These are phyloP conservation scores for Leucophora obtusa DNA, from an alignment of 2,888 invertebrate species.

Conservation along the genomic window DNA sequence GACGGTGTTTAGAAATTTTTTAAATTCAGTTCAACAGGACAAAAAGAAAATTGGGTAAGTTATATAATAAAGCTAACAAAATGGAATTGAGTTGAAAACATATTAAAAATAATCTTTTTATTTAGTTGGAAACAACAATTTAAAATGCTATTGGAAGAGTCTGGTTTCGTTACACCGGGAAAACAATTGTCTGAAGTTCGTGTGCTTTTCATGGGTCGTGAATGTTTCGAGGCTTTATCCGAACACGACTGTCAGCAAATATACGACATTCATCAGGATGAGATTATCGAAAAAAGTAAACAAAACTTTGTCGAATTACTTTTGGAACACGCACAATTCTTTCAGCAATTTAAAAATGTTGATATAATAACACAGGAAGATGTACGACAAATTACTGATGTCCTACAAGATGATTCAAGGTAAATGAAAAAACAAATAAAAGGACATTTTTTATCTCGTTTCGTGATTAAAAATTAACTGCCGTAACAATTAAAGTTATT, in stretches of 20 bases:
- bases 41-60: conserved; percentile 91
- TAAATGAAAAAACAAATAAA: conserved; percentile 69
- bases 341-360: conserved; percentile 94
- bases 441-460: too few relatives aligned
- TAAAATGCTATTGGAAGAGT: conserved; percentile 94
- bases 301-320: conserved; percentile 95
- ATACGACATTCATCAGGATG: conserved; percentile 95
- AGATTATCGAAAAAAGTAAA: conserved; percentile 92
- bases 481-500: too few relatives aligned
- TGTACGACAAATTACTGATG: conserved; percentile 94
- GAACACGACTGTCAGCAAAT: conserved; percentile 94
- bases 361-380: conserved; percentile 96
- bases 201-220: conserved; percentile 94
- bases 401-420: conserved; percentile 94
- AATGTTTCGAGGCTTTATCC: conserved; percentile 94
- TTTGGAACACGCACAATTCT: conserved; percentile 94
- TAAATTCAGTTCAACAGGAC: conserved; percentile 94
- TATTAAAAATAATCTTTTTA: not conserved
- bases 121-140: conserved; percentile 95
- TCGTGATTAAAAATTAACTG: too few relatives aligned
- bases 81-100: too few relatives aligned
- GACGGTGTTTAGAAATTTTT: conserved; percentile 92
- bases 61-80: not conserved
- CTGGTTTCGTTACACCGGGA: conserved; percentile 97
- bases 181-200: conserved; percentile 93